Percentiles rank a stretch among this genome's conserved stretches.
Conservation (phyloP, 2,888 invertebrate genomes). For the Zaprionus bogoriensis region DNA sequence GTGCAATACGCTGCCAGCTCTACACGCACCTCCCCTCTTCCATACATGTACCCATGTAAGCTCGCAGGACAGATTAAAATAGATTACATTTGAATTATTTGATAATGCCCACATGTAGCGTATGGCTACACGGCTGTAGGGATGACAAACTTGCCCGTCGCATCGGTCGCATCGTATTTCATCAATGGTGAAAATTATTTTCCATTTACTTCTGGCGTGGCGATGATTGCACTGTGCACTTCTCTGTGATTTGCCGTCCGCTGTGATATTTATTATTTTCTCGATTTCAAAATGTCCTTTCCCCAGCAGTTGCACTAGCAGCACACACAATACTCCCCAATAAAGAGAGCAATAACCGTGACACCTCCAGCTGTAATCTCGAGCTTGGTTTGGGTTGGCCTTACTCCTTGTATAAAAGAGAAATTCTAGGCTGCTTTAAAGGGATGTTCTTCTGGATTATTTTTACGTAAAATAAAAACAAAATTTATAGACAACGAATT, state of each 20-base stretch:
- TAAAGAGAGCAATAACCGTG: no score
- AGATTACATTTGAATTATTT: conserved; percentile 75
- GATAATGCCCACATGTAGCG: conserved; percentile 56
- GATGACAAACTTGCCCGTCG: not conserved
- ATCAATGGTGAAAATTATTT: not conserved
- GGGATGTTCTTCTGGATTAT: no score
- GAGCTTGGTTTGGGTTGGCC: no score
- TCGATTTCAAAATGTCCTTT: not conserved
- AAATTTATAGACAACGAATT: no score
- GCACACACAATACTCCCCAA: no score
- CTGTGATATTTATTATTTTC: not conserved
- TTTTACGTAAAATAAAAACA: no score
- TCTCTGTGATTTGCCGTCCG: not conserved
- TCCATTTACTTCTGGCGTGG: conserved; percentile 6
- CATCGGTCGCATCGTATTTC: not conserved
- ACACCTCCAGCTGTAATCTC: no score
- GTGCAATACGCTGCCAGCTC: not conserved
- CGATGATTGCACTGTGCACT: conserved; percentile 1
- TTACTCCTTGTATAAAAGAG: no score
- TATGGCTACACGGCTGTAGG: not conserved
- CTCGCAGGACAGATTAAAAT: conserved; percentile 59
- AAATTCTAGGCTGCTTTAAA: no score
- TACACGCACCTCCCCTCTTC: no score
- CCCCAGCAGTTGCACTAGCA: no score
- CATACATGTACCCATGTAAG: no score